These are phyloP conservation scores for Ichneumoninae sp. DNA, from an alignment of 2,888 invertebrate species.

Conservation along the genomic window DNA sequence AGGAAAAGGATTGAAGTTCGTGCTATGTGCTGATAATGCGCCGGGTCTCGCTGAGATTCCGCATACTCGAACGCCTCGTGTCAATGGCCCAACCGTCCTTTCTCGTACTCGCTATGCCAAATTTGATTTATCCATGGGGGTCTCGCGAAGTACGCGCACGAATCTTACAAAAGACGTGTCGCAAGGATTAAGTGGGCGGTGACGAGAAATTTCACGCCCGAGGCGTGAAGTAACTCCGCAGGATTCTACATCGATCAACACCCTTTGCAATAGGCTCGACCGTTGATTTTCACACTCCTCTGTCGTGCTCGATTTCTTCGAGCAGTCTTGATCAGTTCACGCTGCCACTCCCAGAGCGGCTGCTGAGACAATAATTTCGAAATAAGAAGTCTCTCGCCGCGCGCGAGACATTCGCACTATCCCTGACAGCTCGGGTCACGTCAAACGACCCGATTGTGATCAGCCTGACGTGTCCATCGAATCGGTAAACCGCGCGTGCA, in stretches of 20 bases:
- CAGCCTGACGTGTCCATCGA: constrained; percentile 79
- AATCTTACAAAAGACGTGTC: constrained; percentile 26
- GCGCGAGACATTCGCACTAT: constrained; percentile 62
- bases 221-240: constrained; percentile 56
- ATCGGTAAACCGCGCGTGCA: constrained; percentile 79
- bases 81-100: constrained; percentile 64
- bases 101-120: constrained; percentile 62
- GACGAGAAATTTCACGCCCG: constrained; percentile 55
- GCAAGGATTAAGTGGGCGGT: constrained; percentile 19
- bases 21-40: constrained; percentile 2
- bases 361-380: constrained; percentile 26
- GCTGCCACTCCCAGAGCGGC: constrained; percentile 44
- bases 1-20: constrained; percentile 34
- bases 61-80: constrained; percentile 30
- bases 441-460: constrained; percentile 42
- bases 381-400: constrained; percentile 8
- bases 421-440: constrained; percentile 55
- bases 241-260: constrained; percentile 45
- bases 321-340: constrained; percentile 42
- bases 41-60: neutral
- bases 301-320: constrained; percentile 59
- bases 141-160: neutral
- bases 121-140: constrained; percentile 22
- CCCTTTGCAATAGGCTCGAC: constrained; percentile 47
- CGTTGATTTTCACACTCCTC: constrained; percentile 52